A percentile compares a stretch with the other conserved stretches of the same genome.
phyloP scores from a whole-genome alignment of 2,888 invertebrate genomes.

The Rhamnusium bicolor region DNA sequence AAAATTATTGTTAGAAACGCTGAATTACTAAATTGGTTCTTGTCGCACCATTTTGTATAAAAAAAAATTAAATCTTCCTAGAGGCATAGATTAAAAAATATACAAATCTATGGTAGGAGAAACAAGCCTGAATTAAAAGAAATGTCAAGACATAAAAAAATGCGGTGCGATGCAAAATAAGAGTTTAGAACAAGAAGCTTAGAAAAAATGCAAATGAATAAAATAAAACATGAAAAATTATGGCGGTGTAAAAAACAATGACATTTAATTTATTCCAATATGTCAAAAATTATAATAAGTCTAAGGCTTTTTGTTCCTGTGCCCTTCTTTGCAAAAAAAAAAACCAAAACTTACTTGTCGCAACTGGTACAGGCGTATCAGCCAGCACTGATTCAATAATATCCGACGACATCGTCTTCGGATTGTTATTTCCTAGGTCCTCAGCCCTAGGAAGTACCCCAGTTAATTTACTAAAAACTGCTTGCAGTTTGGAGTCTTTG shows the following conservation, averaged over 20 bases:
- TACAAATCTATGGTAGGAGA: too few species aligned
- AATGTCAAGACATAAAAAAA: not conserved
- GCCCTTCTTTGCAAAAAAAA: not conserved
- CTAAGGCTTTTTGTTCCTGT: not conserved
- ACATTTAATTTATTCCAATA: not conserved
- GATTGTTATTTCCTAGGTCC: slow-evolving; percentile 60
- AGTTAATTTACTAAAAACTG: slow-evolving; percentile 66
- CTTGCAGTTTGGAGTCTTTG: slow-evolving; percentile 63
- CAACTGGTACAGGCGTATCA: slow-evolving; percentile 64
- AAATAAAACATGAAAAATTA: not conserved
- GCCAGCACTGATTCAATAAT: slow-evolving; percentile 67
- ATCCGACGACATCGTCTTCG: slow-evolving; percentile 66
- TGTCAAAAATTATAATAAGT: not conserved
- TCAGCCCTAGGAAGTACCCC: slow-evolving; percentile 64
- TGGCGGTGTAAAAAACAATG: not conserved
- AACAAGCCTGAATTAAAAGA: not conserved
- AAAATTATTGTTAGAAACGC: not conserved
- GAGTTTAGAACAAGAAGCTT: not conserved
- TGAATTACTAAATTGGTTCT: too few species aligned
- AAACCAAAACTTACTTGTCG: slow-evolving; percentile 62
- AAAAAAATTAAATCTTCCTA: not conserved
- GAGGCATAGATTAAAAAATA: too few species aligned
- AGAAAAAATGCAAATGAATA: not conserved
- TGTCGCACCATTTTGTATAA: not conserved
- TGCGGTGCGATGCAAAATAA: not conserved